Base-by-base conservation (phyloP, 30 jellyfish, hydroid and myxozoan species). In the Pelagia noctiluca region DNA sequence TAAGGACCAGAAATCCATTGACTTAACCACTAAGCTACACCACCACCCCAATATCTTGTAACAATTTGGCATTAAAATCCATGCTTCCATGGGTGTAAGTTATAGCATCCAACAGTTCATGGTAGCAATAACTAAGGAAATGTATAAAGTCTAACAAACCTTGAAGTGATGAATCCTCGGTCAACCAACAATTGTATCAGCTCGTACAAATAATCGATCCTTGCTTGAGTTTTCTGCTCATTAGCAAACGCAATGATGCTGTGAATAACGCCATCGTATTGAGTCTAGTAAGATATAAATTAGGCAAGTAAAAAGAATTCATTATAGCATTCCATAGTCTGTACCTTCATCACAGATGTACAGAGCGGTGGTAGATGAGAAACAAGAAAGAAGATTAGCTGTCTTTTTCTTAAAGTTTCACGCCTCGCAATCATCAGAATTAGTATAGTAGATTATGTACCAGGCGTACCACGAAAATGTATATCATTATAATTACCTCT, bases 191-290 rank as follows among this genome's bases (percentile, higher is more conserved):
- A 21, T 23, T 81, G 90, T 23, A 93, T 67, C 86, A 93, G 88
- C 25, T 83, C 96, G 74, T 86, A 88, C 38, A 81, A 57, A 37
- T 86, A 83, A 18, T 78, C 83, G 25, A 88, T 37, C 77, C 97
- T 80, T 5, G 97, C 94, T 25, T 82, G 93, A 0, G 96, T 87
- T 30, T 53, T 53, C 63, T 93, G 98, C 36, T 77, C 87, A 86
- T 93, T 93, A 16, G 98, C 98, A 87, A 73, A 93, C 21, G 96
- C 97, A 50, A 93, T 91, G 52, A 87, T 80, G 37, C 85, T 70
- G 67, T 68, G 70, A 30, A 88, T 50, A 18, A 88, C 75, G 18
- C 88, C 84, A 54, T 88, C 96, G 26, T 78, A 80, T 69, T 88
- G 69, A 0, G 83, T 35, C 89, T 84, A 42, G 31, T 46, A 34